Base-by-base conservation (phyloP, 2,797 vertebrate genomes). In the Hydrocynus forskahlii region DNA sequence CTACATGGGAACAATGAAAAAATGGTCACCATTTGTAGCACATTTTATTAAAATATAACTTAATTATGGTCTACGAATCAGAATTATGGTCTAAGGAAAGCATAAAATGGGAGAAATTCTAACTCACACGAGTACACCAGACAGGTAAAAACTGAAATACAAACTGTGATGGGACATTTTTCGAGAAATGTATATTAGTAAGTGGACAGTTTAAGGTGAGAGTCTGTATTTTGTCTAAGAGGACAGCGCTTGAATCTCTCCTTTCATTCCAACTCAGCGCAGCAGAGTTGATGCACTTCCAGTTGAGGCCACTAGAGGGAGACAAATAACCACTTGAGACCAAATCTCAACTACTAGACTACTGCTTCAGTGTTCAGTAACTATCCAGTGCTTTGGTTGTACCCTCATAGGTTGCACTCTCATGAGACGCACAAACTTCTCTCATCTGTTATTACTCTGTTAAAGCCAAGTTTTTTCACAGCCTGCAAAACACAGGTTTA, bases 231-330 rank as follows among this genome's bases (percentile, higher is more conserved):
- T 55, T 29, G 29, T 29, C 29, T 29, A 29, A 29, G 3, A 29
- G 29, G 29, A 29, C 29, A 29, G 29, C 3, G 29, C 3, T 57
- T 8, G 7, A 57, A 7, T n/a, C 14, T 57, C 0, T 55, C 16
- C 19, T 57, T n/a, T 8, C 50, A 54, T 54, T 16, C 14, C 2
- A 16, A 54, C 29, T 50, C 48, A 50, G 9, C 8, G 1, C 5
- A 50, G 48, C 60, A 19, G 2, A 17, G 5, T 29, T 9, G 9
- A 10, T 45, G 12, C 23, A 16, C 7, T 64, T 9, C 35, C 9
- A 55, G 1, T 7, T 40, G 16, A 62, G 54, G 7, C 69, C 83
- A 75, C 69, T 81, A 84, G 83, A 54, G 64, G 79, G 83, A 75
- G 83, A 74, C 83, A 69, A 50, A 67, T 72, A 68, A 59, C 60